Evolutionary conservation across 2,113 vertebrate species (phyloP).

Genomic region (Nipponia nippon): DNA sequence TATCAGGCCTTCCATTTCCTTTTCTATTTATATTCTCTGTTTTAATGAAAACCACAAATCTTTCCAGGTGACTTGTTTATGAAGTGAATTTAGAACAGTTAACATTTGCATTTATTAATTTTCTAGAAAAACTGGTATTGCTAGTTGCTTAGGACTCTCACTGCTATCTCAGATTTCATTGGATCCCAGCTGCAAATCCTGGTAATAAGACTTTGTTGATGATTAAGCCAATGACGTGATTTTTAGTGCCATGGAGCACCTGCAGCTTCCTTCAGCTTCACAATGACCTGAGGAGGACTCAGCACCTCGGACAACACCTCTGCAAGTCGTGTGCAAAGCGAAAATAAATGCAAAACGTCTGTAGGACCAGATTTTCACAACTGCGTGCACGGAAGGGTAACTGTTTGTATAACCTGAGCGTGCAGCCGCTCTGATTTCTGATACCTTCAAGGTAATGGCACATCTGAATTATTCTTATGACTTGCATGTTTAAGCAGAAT

Average conservation of each 20-base stretch:
- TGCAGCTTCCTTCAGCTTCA: background rate
- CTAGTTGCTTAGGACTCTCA: background rate
- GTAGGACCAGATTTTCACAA: rapidly evolving
- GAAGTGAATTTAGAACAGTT: conserved; percentile 56
- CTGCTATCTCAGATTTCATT: conserved; percentile 38
- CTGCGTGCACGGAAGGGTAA: background rate
- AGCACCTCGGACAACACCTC: conserved; percentile 63
- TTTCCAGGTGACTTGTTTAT: conserved; percentile 56
- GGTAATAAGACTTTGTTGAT: background rate
- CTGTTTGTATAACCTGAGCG: background rate
- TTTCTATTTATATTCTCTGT: conserved; percentile 35
- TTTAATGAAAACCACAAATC: conserved; percentile 28
- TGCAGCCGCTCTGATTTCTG: background rate
- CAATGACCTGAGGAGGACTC: background rate
- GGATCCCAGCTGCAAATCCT: background rate
- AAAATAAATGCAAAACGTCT: rapidly evolving
- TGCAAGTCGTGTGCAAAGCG: rapidly evolving
- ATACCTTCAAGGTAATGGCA: background rate
- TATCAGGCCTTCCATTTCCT: background rate
- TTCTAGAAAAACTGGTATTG: conserved; percentile 60
- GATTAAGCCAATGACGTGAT: background rate
- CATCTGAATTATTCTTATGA: background rate
- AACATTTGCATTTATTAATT: conserved; percentile 65
- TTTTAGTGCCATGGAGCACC: background rate
- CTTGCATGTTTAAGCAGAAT: background rate